A percentile compares a stretch with the other conserved stretches of the same genome.
Evolutionary conservation across 1,140 invertebrate species (phyloP).

Genomic region (Papilio helenus): DNA sequence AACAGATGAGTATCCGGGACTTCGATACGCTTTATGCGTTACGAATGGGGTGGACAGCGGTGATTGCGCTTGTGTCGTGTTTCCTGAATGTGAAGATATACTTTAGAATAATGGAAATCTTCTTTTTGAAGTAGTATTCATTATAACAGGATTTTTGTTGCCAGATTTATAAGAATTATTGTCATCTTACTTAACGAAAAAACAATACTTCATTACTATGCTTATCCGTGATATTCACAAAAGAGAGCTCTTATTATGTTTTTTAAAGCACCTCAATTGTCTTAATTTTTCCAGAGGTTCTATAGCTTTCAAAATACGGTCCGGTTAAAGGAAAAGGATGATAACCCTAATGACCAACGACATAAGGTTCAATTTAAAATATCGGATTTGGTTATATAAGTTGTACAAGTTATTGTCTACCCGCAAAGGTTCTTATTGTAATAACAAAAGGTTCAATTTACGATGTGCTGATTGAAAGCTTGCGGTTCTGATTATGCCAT

Average conservation of each 20-base stretch:
- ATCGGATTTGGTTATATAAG: background rate
- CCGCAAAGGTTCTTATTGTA: background rate
- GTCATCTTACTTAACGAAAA: background rate
- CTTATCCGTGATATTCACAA: background rate
- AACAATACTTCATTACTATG: background rate
- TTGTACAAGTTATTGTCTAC: background rate
- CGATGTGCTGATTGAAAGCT: background rate
- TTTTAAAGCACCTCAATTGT: background rate
- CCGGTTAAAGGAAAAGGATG: background rate
- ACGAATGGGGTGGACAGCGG: constrained; percentile 14
- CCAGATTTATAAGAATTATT: background rate
- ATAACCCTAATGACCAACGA: background rate
- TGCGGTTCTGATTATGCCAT: background rate
- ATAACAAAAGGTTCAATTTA: constrained; percentile 7
- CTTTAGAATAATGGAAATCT: too few relatives aligned
- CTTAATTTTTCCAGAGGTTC: background rate
- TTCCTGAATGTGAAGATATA: background rate
- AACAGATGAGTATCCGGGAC: constrained; percentile 13
- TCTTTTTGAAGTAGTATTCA: too few relatives aligned
- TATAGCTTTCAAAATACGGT: background rate
- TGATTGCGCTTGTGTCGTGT: background rate
- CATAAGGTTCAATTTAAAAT: constrained; percentile 1
- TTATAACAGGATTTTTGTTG: too few relatives aligned
- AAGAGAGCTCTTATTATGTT: background rate
- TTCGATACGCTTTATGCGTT: background rate